Percentiles rank a stretch among this genome's conserved stretches.
Evolutionary conservation across 2,888 invertebrate species (phyloP).

Genomic region (Chironomus riparius): DNA sequence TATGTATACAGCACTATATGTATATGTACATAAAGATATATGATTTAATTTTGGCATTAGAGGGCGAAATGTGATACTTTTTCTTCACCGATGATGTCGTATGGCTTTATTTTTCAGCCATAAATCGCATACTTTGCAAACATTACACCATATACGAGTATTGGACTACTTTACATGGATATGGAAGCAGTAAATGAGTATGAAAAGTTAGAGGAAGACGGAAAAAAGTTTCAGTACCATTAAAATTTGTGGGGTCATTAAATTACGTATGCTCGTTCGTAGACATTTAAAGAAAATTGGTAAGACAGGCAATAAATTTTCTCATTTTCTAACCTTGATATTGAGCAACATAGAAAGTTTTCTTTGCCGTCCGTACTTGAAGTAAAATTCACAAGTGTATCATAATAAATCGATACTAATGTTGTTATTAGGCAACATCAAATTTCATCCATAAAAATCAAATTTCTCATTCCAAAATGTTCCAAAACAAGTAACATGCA

Average conservation of each 20-base stretch:
- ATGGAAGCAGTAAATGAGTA: no score
- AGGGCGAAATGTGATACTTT: slow-evolving; percentile 7
- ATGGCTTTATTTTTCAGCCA: slow-evolving; percentile 8
- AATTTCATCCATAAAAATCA: not conserved
- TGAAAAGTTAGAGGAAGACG: no score
- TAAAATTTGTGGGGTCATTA: not conserved
- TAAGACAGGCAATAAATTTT: no score
- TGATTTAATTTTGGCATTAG: slow-evolving; percentile 11
- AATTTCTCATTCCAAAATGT: not conserved
- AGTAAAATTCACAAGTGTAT: not conserved
- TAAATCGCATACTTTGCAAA: slow-evolving; percentile 3
- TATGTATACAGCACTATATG: not conserved
- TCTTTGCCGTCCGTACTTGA: no score
- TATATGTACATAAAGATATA: not conserved
- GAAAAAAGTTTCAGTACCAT: not conserved
- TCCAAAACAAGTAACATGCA: not conserved
- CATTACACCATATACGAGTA: not conserved
- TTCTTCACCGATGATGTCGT: not conserved
- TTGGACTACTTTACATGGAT: not conserved
- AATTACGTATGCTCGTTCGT: not conserved
- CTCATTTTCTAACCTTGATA: not conserved
- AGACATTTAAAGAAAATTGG: no score
- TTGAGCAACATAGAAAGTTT: not conserved
- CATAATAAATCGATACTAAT: slow-evolving; percentile 8
- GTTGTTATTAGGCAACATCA: not conserved